phyloP scores from a whole-genome alignment of 2,113 vertebrate species.

The Campylomormyrus tamandua region DNA sequence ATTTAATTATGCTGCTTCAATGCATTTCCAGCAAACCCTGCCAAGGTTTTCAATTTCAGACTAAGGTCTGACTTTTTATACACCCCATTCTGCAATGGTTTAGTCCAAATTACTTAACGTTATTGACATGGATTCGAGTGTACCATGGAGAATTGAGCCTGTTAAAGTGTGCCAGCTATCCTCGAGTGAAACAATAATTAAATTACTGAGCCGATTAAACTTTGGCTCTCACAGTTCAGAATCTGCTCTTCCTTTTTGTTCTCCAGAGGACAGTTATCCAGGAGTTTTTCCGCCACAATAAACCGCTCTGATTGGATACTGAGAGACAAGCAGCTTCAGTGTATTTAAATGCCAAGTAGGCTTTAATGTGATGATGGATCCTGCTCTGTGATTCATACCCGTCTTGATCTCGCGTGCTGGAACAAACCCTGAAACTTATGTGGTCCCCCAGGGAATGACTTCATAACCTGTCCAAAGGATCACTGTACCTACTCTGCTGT shows the following conservation, averaged over 20 bases:
- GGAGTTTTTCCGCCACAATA: not conserved
- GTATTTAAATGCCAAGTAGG: not conserved
- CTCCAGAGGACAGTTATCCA: not conserved
- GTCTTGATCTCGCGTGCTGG: not conserved
- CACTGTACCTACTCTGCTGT: not conserved
- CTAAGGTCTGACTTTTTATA: not conserved
- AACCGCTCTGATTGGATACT: not conserved
- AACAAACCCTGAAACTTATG: not conserved
- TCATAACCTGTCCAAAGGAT: not conserved
- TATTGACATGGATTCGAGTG: constrained; percentile 3
- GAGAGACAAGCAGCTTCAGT: not conserved
- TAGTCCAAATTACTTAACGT: constrained; percentile 8
- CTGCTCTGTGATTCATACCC: not conserved
- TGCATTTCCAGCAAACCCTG: not conserved
- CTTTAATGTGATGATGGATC: not conserved
- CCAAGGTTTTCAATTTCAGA: not conserved
- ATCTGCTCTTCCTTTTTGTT: not conserved
- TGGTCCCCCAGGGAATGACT: not conserved
- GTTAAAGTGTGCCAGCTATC: not conserved
- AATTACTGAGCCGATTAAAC: constrained; percentile 14
- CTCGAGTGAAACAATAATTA: constrained; percentile 10
- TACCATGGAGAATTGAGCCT: not conserved
- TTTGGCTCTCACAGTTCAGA: not conserved
- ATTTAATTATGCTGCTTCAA: not conserved
- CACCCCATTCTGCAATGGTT: not conserved